phyloP scores from a whole-genome alignment of 30 jellyfish, hydroid and myxozoan genomes.

The Chrysaora quinquecirrha region DNA sequence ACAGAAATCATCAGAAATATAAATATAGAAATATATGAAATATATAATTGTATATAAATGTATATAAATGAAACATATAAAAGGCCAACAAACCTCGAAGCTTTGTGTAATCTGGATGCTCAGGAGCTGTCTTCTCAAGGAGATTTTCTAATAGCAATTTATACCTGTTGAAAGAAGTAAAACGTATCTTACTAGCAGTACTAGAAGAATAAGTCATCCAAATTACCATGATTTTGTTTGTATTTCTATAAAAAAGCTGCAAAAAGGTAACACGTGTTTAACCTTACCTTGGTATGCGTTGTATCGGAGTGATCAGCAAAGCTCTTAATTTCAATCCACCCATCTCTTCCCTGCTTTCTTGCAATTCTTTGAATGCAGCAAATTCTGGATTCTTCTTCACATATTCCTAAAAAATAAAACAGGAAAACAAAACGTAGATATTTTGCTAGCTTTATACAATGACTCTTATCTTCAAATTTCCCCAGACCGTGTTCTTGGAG shows the following conservation, averaged over 20 bases:
- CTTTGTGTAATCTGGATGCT: conserved; percentile 77
- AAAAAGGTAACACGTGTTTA: background rate
- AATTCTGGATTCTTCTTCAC: conserved; percentile 74
- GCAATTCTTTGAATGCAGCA: conserved; percentile 69
- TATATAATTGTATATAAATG: too few species aligned
- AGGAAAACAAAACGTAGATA: background rate
- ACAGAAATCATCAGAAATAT: too few species aligned
- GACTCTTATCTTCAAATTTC: too few species aligned
- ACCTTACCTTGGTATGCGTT: conserved; percentile 90
- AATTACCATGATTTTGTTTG: background rate
- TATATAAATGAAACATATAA: too few species aligned
- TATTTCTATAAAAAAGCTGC: background rate
- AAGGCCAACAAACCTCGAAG: conserved; percentile 80
- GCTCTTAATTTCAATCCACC: conserved; percentile 80
- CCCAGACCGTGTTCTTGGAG: too few species aligned
- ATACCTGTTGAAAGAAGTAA: conserved; percentile 45
- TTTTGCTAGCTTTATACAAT: too few species aligned
- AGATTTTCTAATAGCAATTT: conserved; percentile 72
- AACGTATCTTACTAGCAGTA: too few species aligned
- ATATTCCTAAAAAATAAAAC: conserved; percentile 57
- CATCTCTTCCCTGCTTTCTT: conserved; percentile 87
- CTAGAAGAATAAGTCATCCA: too few species aligned
- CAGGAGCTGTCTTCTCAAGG: conserved; percentile 73
- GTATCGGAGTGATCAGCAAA: conserved; percentile 87
- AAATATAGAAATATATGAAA: too few species aligned